Percentiles rank a stretch among this genome's conserved stretches.
These are phyloP conservation scores for Ptilonorhynchus violaceus DNA, from an alignment of 2,113 vertebrate species.

Conservation along the genomic window DNA sequence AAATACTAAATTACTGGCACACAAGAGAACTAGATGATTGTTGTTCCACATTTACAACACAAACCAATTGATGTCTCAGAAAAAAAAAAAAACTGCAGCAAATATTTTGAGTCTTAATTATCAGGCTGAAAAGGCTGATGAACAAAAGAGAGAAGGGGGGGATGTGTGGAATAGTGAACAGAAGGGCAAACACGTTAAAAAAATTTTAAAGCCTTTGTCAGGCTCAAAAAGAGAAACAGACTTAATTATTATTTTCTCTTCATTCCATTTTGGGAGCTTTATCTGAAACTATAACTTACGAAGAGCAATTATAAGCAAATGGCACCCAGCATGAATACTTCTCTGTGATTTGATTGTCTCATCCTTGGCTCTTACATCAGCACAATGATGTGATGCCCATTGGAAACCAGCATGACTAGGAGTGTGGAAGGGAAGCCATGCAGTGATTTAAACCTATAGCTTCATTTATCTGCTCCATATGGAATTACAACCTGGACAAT, in stretches of 20 bases:
- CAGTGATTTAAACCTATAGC: slow-evolving; percentile 71
- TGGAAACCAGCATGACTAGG: slow-evolving; percentile 60
- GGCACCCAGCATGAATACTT: slow-evolving; percentile 71
- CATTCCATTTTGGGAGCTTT: slow-evolving; percentile 71
- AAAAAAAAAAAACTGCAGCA: slow-evolving; percentile 37
- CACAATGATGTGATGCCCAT: slow-evolving; percentile 65
- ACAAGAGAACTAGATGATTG: slow-evolving; percentile 56
- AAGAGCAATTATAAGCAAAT: slow-evolving; percentile 77
- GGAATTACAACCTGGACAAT: slow-evolving; percentile 63
- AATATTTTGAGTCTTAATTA: slow-evolving; percentile 61
- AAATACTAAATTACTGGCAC: slow-evolving; percentile 59
- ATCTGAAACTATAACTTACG: slow-evolving; percentile 76
- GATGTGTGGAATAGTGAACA: neutral
- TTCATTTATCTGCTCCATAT: slow-evolving; percentile 50
- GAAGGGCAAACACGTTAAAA: neutral
- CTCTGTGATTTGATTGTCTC: slow-evolving; percentile 69
- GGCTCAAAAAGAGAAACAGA: slow-evolving; percentile 64
- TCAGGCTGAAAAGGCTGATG: slow-evolving; percentile 30
- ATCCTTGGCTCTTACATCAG: slow-evolving; percentile 67
- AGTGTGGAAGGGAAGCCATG: slow-evolving; percentile 25
- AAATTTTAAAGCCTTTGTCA: slow-evolving; percentile 57
- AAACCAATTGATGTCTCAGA: slow-evolving; percentile 48
- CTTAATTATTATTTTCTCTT: slow-evolving; percentile 70
- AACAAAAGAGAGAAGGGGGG: slow-evolving; percentile 52
- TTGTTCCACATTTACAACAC: slow-evolving; percentile 43